These are phyloP conservation scores for Fulmarus glacialis DNA, from an alignment of 2,113 vertebrate genomes.

Conservation along the genomic window DNA sequence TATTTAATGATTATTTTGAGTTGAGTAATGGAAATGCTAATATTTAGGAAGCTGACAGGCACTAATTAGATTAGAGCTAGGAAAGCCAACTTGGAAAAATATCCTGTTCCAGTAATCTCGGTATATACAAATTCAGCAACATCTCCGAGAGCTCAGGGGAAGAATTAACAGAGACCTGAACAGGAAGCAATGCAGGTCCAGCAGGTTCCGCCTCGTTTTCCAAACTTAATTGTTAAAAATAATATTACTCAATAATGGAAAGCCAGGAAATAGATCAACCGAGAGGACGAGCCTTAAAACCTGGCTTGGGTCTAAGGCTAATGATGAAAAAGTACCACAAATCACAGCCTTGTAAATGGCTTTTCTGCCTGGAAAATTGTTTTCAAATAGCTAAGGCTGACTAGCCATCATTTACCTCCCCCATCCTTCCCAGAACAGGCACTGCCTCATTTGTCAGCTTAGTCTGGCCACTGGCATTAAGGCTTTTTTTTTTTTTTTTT, in stretches of 20 bases:
- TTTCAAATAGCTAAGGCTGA: not conserved
- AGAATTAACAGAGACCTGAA: not conserved
- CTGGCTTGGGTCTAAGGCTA: not conserved
- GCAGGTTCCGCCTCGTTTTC: not conserved
- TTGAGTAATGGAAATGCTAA: constrained; percentile 29
- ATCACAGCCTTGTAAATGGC: not conserved
- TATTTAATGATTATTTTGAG: constrained; percentile 22
- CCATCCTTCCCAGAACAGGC: not conserved
- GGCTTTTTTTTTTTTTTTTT: not conserved
- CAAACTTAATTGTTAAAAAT: not conserved
- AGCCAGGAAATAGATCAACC: constrained; percentile 6
- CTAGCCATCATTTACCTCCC: not conserved
- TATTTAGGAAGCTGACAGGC: constrained; percentile 44
- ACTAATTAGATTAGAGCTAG: constrained; percentile 23
- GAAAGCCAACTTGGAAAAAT: not conserved
- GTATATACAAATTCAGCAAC: not conserved
- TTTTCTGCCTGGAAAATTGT: constrained; percentile 7
- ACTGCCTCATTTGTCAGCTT: not conserved
- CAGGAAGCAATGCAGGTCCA: constrained; percentile 25
- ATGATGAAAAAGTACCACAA: not conserved
- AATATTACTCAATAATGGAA: constrained; percentile 6
- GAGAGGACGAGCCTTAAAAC: not conserved
- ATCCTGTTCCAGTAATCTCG: constrained; percentile 26
- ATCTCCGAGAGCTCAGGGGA: not conserved
- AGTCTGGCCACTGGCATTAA: not conserved